phyloP scores from a whole-genome alignment of 2,797 vertebrate species.

The Gymnopithys bicolor region DNA sequence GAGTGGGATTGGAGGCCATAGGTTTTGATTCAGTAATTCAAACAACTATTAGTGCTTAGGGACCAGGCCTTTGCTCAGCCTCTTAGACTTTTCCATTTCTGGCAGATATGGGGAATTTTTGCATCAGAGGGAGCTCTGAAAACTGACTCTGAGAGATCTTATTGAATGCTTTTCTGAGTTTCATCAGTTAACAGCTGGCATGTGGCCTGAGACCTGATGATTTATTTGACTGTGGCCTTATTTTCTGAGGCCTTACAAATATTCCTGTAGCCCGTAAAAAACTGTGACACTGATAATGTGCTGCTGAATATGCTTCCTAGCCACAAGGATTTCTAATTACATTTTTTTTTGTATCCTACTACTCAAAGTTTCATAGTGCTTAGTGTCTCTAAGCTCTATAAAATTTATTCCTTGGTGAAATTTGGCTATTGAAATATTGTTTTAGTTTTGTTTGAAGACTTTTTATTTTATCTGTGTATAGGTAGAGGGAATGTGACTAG shows the following conservation, averaged over 20 bases:
- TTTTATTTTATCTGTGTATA: neutral
- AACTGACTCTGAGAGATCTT: neutral
- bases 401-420: neutral
- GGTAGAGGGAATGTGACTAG: neutral
- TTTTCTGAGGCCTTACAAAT: neutral
- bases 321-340: neutral
- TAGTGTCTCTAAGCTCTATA: neutral
- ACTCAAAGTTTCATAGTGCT: neutral
- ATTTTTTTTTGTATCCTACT: neutral
- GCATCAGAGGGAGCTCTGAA: neutral
- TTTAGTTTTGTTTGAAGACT: neutral
- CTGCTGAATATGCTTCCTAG: neutral
- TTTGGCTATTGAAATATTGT: neutral
- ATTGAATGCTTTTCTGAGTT: neutral
- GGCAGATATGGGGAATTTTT: neutral
- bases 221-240: neutral
- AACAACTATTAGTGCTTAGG: neutral
- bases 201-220: neutral
- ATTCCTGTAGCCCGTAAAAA: neutral
- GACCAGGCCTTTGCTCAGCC: neutral
- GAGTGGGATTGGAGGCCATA: neutral
- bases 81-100: neutral
- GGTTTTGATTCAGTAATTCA: neutral
- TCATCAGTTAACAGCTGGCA: neutral
- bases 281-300: fast-evolving